Evolutionary conservation across 2,113 vertebrate genomes (phyloP).

Genomic region (Thunnus maccoyii): DNA sequence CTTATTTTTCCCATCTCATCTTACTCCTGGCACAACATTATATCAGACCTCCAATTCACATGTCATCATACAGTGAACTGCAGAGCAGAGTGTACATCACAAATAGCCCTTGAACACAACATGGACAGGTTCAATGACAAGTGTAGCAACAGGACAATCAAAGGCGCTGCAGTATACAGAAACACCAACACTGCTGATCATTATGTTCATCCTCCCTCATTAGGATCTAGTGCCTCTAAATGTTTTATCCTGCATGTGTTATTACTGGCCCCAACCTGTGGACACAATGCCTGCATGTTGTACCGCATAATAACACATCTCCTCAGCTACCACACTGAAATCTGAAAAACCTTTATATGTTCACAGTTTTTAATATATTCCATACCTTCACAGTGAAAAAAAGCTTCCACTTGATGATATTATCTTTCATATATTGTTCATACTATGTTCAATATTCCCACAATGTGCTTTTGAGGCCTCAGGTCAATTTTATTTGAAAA

Average conservation of each 20-base stretch:
- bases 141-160: background rate
- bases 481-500: slow-evolving; percentile 15
- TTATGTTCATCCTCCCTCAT: background rate
- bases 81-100: background rate
- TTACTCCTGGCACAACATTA: background rate
- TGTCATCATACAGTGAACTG: slow-evolving; percentile 16
- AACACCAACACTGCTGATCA: background rate
- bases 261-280: background rate
- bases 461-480: slow-evolving; percentile 8
- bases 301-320: background rate
- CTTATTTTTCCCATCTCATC: background rate
- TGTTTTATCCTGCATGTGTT: slow-evolving; percentile 12
- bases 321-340: slow-evolving; percentile 14
- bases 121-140: background rate
- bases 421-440: background rate
- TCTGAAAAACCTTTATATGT: background rate
- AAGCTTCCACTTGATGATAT: background rate
- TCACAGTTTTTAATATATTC: background rate
- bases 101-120: background rate
- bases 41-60: background rate
- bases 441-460: background rate
- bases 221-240: background rate
- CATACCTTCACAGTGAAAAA: background rate
- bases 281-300: background rate
- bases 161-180: background rate